Evolutionary conservation across 2,888 invertebrate genomes (phyloP), one percentile per base, ranked within the genome.

Genomic region (Pheosia tremula): DNA sequence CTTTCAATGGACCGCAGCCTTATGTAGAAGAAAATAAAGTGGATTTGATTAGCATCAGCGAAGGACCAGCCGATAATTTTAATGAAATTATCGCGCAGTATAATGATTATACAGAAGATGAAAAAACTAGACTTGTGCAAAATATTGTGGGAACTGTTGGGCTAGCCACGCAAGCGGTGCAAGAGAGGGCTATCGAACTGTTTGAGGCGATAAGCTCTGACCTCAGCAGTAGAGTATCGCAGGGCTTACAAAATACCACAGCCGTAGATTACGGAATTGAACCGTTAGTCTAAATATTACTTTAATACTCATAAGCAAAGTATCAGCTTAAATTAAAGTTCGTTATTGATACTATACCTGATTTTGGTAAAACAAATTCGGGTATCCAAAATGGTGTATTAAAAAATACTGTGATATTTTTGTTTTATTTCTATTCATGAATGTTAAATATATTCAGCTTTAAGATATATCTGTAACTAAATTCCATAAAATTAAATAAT

Each of bases 41-140:
- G 6, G 81, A 93, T 6, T 88, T 95, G 4, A 88, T 94, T 50
- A 95, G 95, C 80, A 83, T 88, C 37, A 84, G 95, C 5, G 88
- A 95, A 66, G 98, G 97, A 7, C 97, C 98, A 78, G 69, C 97
- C 3, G 98, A 98, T 82, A 98, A 99, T 86, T 98, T 95, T 85
- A 94, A 95, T 4, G 99, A 99, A 90, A 95, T 96, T 0, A 94
- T 95, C 11, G 90, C 94, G 24, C 97, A 98, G 90, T 99, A 97
- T 95, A 94, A 94, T 62, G 95, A 97, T 78, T 80, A 98, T 81
- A 96, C 96, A 56, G 95, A 95, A 24, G 96, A 95, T 0, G 97
- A 96, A 66, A 94, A 96, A 59, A 91, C 94, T 52, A 95, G 98
- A 58, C 88, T 99, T 61, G 95, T 97, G 0, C 89, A 95, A 57